Percentiles rank a stretch among this genome's conserved stretches.
phyloP scores from a whole-genome alignment of 1,140 invertebrate species.

The Zelostemma sp. region DNA sequence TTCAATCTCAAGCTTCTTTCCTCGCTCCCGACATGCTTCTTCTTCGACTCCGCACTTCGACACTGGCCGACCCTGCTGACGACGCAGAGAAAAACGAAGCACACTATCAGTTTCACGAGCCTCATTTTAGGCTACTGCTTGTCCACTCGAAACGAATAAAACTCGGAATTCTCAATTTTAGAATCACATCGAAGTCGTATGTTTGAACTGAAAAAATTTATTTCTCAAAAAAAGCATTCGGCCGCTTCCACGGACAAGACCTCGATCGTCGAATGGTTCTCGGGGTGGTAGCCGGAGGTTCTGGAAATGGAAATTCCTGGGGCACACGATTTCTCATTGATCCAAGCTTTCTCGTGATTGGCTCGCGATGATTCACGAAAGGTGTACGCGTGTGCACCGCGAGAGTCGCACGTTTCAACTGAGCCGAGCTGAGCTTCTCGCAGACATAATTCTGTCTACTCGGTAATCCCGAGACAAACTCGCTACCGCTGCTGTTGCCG shows the following conservation, averaged over 20 bases:
- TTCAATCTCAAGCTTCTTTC: neutral
- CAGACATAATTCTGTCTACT: conserved; percentile 70
- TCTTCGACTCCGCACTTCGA: neutral
- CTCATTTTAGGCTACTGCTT: conserved; percentile 15
- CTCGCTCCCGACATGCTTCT: no score
- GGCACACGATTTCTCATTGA: neutral
- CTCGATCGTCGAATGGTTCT: no score
- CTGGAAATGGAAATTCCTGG: no score
- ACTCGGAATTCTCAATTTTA: conserved; percentile 5
- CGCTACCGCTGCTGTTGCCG: conserved; percentile 41
- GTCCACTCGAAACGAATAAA: neutral
- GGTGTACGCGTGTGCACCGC: conserved; percentile 61
- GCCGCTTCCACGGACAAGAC: no score
- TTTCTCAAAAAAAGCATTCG: no score
- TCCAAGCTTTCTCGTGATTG: conserved; percentile 4
- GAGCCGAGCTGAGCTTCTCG: conserved; percentile 63
- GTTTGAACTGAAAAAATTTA: no score
- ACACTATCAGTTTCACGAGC: conserved; percentile 12
- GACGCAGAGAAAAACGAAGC: conserved; percentile 12
- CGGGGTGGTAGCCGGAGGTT: no score
- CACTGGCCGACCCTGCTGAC: conserved; percentile 12
- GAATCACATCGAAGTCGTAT: no score
- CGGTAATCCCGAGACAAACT: conserved; percentile 66
- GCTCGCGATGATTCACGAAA: conserved; percentile 28
- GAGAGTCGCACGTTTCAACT: conserved; percentile 69